Percentiles rank a stretch among this genome's conserved stretches.
These are phyloP conservation scores for Zaprionus vittiger DNA, from an alignment of 1,140 invertebrate species.

Conservation along the genomic window DNA sequence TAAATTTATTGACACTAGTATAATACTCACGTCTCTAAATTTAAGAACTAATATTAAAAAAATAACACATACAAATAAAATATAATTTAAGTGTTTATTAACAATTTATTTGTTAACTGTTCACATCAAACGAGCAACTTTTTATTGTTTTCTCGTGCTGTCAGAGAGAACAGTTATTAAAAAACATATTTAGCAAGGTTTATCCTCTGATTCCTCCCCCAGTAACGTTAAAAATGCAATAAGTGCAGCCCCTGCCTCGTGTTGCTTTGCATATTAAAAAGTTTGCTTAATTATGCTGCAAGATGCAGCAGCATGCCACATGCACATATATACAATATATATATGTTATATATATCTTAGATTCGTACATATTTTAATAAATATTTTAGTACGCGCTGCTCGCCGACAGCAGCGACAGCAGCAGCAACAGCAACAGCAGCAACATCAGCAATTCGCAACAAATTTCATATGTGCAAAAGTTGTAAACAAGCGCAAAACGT, in stretches of 20 bases:
- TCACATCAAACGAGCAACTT: not conserved
- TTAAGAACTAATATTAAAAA: no score
- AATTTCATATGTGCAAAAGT: slow-evolving; percentile 66
- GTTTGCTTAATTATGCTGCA: slow-evolving; percentile 36
- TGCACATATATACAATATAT: not conserved
- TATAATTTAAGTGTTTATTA: no score
- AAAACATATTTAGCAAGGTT: not conserved
- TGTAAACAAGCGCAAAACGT: slow-evolving; percentile 63
- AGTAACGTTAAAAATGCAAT: slow-evolving; percentile 19
- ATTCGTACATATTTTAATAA: slow-evolving; percentile 62
- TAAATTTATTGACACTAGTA: no score
- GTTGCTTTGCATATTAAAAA: slow-evolving; percentile 37
- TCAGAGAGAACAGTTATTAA: not conserved
- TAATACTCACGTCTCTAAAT: no score
- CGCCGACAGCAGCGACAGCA: not conserved
- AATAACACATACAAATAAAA: no score
- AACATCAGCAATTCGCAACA: slow-evolving; percentile 57
- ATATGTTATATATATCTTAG: not conserved
- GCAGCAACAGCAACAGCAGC: not conserved
- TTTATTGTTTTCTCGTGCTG: not conserved
- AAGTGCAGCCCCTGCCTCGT: not conserved
- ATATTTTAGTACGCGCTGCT: slow-evolving; percentile 52
- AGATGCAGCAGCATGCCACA: not conserved
- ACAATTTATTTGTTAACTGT: not conserved
- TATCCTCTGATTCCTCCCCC: not conserved